Evolutionary conservation across 2,797 vertebrate genomes (phyloP).

Genomic region (Morelia viridis): DNA sequence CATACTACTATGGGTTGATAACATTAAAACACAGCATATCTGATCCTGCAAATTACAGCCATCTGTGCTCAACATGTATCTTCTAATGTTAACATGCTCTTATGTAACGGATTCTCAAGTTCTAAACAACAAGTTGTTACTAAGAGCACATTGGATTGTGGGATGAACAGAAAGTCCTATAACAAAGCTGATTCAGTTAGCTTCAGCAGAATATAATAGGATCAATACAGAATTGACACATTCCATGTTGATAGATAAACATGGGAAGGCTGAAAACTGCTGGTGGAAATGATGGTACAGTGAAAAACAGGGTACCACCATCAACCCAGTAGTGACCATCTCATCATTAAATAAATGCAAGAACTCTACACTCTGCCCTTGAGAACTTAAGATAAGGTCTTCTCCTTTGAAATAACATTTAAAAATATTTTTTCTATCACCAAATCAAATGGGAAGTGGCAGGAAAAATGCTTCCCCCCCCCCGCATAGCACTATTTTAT

Average conservation of each 20-base stretch:
- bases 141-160: not conserved
- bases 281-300: too few relatives aligned
- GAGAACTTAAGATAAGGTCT: too few relatives aligned
- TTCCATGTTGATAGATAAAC: not conserved
- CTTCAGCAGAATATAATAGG: not conserved
- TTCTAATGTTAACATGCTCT: not conserved
- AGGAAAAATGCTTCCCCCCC: too few relatives aligned
- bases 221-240: not conserved
- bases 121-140: not conserved
- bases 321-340: too few relatives aligned
- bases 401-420: too few relatives aligned
- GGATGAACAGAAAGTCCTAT: not conserved
- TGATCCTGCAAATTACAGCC: not conserved
- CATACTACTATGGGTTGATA: not conserved
- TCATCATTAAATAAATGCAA: too few relatives aligned
- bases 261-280: too few relatives aligned
- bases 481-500: not conserved
- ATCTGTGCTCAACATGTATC: not conserved
- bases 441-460: too few relatives aligned
- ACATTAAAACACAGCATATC: not conserved
- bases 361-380: too few relatives aligned
- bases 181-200: not conserved
- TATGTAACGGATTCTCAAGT: not conserved
- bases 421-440: too few relatives aligned
- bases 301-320: too few relatives aligned